Evolutionary conservation across 2,113 vertebrate species (phyloP), one percentile per base, ranked within the genome.

Genomic region (Columba livia): DNA sequence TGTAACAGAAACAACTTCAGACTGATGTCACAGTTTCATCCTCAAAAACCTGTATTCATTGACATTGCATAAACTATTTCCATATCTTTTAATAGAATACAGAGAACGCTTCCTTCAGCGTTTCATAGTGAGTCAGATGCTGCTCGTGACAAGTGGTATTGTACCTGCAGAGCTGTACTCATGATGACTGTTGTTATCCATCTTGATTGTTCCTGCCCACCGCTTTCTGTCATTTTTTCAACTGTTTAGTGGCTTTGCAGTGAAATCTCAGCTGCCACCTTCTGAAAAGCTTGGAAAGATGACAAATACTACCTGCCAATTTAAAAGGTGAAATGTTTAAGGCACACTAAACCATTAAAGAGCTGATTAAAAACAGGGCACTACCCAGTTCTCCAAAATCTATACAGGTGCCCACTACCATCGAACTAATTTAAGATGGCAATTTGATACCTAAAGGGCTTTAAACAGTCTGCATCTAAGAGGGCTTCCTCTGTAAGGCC

Each of bases 131-230:
- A 94, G 34, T 51, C 53, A 85, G 36, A 29, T 40, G 32, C 60
- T 67, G 67, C 9, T 38, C 4, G 56, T 88, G 24, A 60, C 36
- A 54, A 62, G 31, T 1, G 7, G 9, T 29, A 8, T 8, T 6
- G 34, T 97, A 99, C 99, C 99, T 98, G 98, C 44, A 99, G 98
- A 29, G 98, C 97, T 9, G 98, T 82, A 65, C 98, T 99, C 85
- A 99, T 85, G 72, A 99, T 99, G 70, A 99, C 71, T 0, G 99
- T 99, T 10, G 99, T 99, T 95, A 89, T 96, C 99, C 99, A 99
- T 58, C 79, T 92, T 32, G 70, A n/a, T 66, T 96, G 93, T 80
- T 96, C 96, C 84, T 96, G 95, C 61, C 60, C 74, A 64, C 62
- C 31, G 15, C 72, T 88, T 75, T 86, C 94, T 53, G 96, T 18